phyloP scores from a whole-genome alignment of 1,140 invertebrate species.

The Gryon sp. region DNA sequence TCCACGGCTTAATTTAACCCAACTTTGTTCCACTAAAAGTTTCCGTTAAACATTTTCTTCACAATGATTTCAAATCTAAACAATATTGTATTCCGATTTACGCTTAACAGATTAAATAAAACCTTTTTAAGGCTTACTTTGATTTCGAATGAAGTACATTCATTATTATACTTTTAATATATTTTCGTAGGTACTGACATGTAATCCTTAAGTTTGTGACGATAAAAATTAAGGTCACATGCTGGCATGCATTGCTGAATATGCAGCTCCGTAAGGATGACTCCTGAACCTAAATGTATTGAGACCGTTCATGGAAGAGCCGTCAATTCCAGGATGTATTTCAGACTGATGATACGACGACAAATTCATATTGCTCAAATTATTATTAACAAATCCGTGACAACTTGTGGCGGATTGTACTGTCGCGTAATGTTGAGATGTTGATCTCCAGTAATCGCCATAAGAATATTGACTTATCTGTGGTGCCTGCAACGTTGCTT shows the following conservation, averaged over 20 bases:
- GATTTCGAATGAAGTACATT: too few species aligned
- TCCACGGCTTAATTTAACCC: too few species aligned
- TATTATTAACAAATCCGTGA: slow-evolving; percentile 73
- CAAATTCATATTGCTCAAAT: slow-evolving; percentile 68
- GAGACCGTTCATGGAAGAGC: slow-evolving; percentile 69
- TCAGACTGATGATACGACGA: slow-evolving; percentile 73
- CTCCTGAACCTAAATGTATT: slow-evolving; percentile 72
- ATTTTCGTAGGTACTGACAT: too few species aligned
- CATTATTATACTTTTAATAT: too few species aligned
- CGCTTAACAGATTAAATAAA: too few species aligned
- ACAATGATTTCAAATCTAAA: too few species aligned
- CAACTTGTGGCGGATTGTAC: slow-evolving; percentile 65
- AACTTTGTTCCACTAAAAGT: too few species aligned
- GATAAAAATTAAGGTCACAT: slow-evolving; percentile 75
- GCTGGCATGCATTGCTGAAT: slow-evolving; percentile 77
- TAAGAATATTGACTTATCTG: slow-evolving; percentile 72
- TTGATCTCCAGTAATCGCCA: slow-evolving; percentile 70
- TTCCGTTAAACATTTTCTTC: too few species aligned
- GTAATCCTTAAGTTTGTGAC: too few species aligned
- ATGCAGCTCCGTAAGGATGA: slow-evolving; percentile 74
- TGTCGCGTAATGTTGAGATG: slow-evolving; percentile 66
- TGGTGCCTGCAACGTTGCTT: slow-evolving; percentile 60
- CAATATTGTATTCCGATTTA: too few species aligned
- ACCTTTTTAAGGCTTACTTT: too few species aligned
- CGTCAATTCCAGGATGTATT: slow-evolving; percentile 69